Percentiles rank a stretch among this genome's conserved stretches.
Conservation (phyloP, 2,888 invertebrate species). For the Cacoxenus indagator region DNA sequence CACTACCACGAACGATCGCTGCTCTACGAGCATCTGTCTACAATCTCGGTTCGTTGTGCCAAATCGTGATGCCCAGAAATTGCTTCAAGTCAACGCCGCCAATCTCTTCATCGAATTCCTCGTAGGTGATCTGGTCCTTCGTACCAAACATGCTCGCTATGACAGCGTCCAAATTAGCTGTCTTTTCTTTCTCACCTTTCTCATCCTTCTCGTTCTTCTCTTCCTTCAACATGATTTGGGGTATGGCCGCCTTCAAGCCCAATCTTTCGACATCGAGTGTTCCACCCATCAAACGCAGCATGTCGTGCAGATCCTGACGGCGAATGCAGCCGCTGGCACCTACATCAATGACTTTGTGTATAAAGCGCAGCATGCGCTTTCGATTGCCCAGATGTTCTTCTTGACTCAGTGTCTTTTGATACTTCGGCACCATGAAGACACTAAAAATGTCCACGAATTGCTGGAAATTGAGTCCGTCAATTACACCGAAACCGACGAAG, state of each 20-base stretch:
- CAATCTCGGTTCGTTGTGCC: too few relatives aligned
- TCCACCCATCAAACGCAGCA: not conserved
- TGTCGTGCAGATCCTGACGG: not conserved
- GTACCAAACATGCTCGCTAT: not conserved
- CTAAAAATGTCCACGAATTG: not conserved
- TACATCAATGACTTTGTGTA: not conserved
- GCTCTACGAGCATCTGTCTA: too few relatives aligned
- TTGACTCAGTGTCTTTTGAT: not conserved
- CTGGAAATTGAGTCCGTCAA: not conserved
- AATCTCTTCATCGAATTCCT: not conserved
- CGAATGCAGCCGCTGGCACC: not conserved
- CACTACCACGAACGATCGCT: too few relatives aligned
- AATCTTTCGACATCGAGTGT: too few relatives aligned
- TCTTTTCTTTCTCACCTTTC: too few relatives aligned
- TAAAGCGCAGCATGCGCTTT: not conserved
- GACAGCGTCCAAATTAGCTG: not conserved
- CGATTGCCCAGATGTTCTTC: not conserved
- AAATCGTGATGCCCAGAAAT: not conserved
- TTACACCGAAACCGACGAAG: not conserved
- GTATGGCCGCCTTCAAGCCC: too few relatives aligned
- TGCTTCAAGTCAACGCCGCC: not conserved
- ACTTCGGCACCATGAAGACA: not conserved
- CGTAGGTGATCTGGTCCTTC: not conserved
- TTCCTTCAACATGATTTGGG: too few relatives aligned
- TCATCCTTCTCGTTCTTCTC: too few relatives aligned